Conservation (phyloP, 2,888 invertebrate species). For the Acanthosepion esculentum region DNA sequence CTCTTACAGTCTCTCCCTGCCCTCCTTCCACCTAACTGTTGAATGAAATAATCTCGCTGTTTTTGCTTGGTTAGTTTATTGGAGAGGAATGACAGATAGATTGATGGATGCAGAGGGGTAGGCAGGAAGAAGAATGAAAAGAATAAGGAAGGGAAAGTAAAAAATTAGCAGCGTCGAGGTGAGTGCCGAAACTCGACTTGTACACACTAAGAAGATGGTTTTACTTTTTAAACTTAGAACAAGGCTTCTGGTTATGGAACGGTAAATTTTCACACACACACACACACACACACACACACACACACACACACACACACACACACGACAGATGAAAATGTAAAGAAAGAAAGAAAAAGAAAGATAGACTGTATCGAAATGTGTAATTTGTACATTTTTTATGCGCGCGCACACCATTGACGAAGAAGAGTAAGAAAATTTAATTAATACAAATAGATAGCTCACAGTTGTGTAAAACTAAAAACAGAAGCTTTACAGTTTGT, state of each 20-base stretch:
- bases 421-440: background rate
- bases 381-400: background rate
- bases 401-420: background rate
- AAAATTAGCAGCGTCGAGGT: background rate
- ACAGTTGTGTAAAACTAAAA: background rate
- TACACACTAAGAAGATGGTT: background rate
- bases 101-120: background rate
- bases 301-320: background rate
- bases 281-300: background rate
- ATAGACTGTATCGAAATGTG: background rate
- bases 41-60: background rate
- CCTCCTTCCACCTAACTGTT: background rate
- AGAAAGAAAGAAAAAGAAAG: background rate
- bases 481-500: background rate
- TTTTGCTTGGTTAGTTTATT: conserved; percentile 21
- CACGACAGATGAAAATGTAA: background rate
- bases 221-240: background rate
- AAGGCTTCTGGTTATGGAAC: background rate
- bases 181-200: background rate
- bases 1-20: background rate
- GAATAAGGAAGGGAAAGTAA: background rate
- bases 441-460: background rate
- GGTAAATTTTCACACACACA: background rate
- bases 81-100: background rate
- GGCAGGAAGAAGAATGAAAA: background rate